Evolutionary conservation across 37 sponge, comb jelly and placozoan genomes (phyloP).

Genomic region (Lycopodina hypogea): DNA sequence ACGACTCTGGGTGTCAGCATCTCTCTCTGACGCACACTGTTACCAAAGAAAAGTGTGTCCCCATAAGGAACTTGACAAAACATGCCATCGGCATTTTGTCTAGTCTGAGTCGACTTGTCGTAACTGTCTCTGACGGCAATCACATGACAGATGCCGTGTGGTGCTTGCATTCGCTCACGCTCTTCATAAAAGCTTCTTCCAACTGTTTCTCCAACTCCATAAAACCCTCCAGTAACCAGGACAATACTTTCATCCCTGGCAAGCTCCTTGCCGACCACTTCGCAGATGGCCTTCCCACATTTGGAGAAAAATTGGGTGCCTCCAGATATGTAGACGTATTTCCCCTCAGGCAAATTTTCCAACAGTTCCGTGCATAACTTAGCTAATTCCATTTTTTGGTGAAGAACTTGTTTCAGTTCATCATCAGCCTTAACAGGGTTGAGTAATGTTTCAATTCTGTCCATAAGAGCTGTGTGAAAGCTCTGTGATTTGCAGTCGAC

Average conservation of each 20-base stretch:
- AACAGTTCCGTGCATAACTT: conserved; percentile 34
- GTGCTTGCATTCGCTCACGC: conserved; percentile 11
- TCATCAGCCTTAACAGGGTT: conserved; percentile 38
- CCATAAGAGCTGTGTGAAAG: conserved; percentile 26
- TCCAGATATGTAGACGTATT: conserved; percentile 72
- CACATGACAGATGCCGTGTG: conserved; percentile 64
- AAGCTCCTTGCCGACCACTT: conserved; percentile 57
- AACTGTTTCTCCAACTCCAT: conserved; percentile 81
- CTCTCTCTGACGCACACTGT: conserved; percentile 75
- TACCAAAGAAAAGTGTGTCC: conserved; percentile 67
- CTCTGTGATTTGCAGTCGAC: conserved; percentile 34
- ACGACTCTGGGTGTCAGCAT: conserved; percentile 55
- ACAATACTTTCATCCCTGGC: conserved; percentile 46
- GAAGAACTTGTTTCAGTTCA: conserved; percentile 11
- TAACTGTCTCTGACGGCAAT: conserved; percentile 59
- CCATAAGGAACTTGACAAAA: conserved; percentile 73
- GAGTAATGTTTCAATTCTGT: conserved; percentile 39
- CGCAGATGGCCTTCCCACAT: conserved; percentile 57
- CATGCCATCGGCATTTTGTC: conserved; percentile 68
- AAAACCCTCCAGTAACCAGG: conserved; percentile 82
- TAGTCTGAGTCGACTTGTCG: conserved; percentile 64
- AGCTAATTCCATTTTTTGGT: conserved; percentile 26
- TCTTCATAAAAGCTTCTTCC: conserved; percentile 59
- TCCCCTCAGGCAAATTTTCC: conserved; percentile 41
- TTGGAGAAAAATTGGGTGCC: conserved; percentile 64